These are phyloP conservation scores for Chloroclysta siterata DNA, from an alignment of 2,888 invertebrate genomes.

Conservation along the genomic window DNA sequence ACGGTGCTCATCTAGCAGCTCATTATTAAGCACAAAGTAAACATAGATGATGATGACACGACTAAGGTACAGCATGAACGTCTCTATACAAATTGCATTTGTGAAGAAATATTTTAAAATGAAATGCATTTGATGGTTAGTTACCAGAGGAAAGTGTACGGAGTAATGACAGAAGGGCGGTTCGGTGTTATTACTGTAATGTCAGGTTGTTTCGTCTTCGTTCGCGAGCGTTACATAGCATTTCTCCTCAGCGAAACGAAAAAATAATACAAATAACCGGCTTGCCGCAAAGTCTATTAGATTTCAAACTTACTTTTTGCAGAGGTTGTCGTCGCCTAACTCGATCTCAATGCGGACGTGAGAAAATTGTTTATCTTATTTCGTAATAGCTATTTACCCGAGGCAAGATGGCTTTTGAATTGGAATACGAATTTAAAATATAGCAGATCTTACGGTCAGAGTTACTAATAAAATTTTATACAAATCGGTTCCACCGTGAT, in stretches of 20 bases:
- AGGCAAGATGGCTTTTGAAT: conserved; percentile 58
- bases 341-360: conserved; percentile 79
- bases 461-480: background rate
- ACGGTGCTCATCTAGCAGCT: conserved; percentile 44
- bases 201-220: conserved; percentile 76
- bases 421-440: conserved; percentile 27
- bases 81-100: conserved; percentile 52
- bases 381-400: conserved; percentile 66
- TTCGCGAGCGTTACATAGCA: conserved; percentile 78
- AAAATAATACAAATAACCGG: conserved; percentile 79
- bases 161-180: conserved; percentile 81
- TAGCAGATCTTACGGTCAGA: background rate
- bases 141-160: conserved; percentile 74
- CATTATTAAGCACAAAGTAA: conserved; percentile 37
- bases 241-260: conserved; percentile 74
- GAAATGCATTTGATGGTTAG: conserved; percentile 66
- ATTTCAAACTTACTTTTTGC: conserved; percentile 82
- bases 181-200: conserved; percentile 80
- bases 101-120: conserved; percentile 62
- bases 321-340: conserved; percentile 77
- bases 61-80: conserved; percentile 29
- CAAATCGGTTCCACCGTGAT: background rate
- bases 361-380: conserved; percentile 78
- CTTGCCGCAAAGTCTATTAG: conserved; percentile 83
- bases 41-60: conserved; percentile 34